phyloP scores from a whole-genome alignment of 2,888 invertebrate genomes.

The Dryomyza anilis region DNA sequence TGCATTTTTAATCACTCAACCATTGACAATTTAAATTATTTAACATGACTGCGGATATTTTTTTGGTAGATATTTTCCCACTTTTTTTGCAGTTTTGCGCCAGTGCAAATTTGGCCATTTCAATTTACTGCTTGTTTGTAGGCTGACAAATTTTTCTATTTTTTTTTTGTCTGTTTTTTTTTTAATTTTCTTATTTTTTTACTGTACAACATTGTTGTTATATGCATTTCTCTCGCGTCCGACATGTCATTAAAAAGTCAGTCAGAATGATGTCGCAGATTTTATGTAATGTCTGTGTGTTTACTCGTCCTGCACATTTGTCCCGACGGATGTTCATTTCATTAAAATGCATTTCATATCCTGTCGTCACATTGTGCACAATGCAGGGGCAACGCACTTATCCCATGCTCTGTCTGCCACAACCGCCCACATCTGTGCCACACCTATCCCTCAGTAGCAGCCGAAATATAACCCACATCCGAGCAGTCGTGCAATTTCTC shows the following conservation, averaged over 20 bases:
- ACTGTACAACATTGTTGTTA: background rate
- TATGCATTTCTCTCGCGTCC: background rate
- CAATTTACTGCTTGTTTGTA: too few relatives aligned
- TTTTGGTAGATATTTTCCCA: background rate
- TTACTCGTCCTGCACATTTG: background rate
- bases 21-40: conserved; percentile 7
- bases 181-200: too few relatives aligned
- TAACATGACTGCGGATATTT: background rate
- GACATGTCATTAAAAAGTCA: background rate
- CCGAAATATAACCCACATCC: too few relatives aligned
- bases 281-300: background rate
- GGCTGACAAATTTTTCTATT: too few relatives aligned
- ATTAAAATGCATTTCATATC: conserved; percentile 11
- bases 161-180: too few relatives aligned
- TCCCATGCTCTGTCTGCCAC: too few relatives aligned
- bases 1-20: conserved; percentile 1
- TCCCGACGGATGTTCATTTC: background rate
- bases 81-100: background rate
- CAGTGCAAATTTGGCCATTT: too few relatives aligned
- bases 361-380: conserved; percentile 3
- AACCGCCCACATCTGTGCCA: background rate
- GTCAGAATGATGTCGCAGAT: conserved; percentile 1
- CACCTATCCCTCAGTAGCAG: too few relatives aligned
- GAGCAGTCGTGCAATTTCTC: too few relatives aligned
- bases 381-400: too few relatives aligned